These are phyloP conservation scores for Sanderia malayensis DNA, from an alignment of 30 jellyfish, hydroid and myxozoan species.

Conservation along the genomic window DNA sequence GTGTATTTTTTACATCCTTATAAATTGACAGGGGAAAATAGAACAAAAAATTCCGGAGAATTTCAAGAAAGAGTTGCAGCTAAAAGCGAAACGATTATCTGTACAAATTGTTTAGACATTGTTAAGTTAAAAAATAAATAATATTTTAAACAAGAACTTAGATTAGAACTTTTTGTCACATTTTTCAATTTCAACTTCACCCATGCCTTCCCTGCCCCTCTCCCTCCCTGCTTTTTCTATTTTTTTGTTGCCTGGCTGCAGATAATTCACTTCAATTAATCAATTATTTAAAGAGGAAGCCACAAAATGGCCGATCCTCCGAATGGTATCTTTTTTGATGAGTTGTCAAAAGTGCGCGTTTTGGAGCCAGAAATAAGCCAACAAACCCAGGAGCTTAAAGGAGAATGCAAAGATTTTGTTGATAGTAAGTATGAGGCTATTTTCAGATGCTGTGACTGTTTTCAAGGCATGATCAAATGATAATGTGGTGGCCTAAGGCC, in stretches of 20 bases:
- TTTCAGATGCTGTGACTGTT: no score
- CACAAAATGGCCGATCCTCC: constrained; percentile 73
- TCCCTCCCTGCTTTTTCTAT: background rate
- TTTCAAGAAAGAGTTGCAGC: constrained; percentile 16
- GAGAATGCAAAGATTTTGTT: constrained; percentile 93
- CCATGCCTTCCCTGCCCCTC: background rate
- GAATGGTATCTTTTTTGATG: constrained; percentile 86
- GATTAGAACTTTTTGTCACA: no score
- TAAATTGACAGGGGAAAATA: constrained; percentile 23
- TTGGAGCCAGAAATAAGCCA: constrained; percentile 94
- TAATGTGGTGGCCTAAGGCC: no score
- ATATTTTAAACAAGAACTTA: no score
- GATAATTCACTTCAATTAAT: background rate
- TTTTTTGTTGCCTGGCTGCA: background rate
- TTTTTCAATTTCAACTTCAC: background rate
- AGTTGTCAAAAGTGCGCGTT: constrained; percentile 86
- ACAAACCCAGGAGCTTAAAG: constrained; percentile 90
- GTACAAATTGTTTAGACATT: no score
- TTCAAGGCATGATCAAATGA: no score
- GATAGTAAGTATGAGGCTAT: constrained; percentile 73
- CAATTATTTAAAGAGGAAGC: background rate
- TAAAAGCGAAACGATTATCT: no score
- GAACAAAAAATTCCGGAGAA: background rate
- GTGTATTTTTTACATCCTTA: constrained; percentile 32
- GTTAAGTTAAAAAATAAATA: no score